These are phyloP conservation scores for Apogon talboti DNA, from an alignment of 2,797 vertebrate genomes.

Conservation along the genomic window DNA sequence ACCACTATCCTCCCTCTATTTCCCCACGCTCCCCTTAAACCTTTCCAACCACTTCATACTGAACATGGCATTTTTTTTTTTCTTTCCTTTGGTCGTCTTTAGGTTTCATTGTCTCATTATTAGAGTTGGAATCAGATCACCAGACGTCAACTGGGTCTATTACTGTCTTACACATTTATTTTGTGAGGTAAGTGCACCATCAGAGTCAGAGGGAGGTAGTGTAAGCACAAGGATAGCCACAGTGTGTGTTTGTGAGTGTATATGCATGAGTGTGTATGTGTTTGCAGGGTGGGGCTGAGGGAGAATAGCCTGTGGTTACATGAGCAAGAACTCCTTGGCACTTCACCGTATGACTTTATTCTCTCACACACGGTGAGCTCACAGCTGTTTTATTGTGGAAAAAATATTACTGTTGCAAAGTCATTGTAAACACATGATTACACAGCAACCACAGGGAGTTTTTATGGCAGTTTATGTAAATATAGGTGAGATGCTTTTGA, in stretches of 20 bases:
- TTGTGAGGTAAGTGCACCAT: slow-evolving; percentile 35
- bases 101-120: slow-evolving; percentile 80
- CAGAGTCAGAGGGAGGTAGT: slow-evolving; percentile 6
- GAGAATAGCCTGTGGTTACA: slow-evolving; percentile 38
- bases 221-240: slow-evolving; percentile 7
- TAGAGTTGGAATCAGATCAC: slow-evolving; percentile 68
- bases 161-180: background rate
- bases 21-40: slow-evolving; percentile 27
- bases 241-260: slow-evolving; percentile 5
- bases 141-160: no score
- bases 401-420: slow-evolving; percentile 42
- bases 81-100: slow-evolving; percentile 48
- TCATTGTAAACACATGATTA: slow-evolving; percentile 64
- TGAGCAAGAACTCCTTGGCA: slow-evolving; percentile 49
- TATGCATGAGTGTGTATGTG: slow-evolving; percentile 19
- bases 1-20: slow-evolving; percentile 39
- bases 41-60: slow-evolving; percentile 59
- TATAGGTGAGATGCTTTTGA: slow-evolving; percentile 38
- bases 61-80: slow-evolving; percentile 65
- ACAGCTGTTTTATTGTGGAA: slow-evolving; percentile 47
- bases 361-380: slow-evolving; percentile 51
- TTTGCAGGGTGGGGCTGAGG: slow-evolving; percentile 11
- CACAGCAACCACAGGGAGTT: slow-evolving; percentile 41
- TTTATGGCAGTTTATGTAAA: slow-evolving; percentile 47
- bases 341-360: slow-evolving; percentile 61